Base-by-base conservation (phyloP, 2,888 invertebrate species). In the Automeris io region DNA sequence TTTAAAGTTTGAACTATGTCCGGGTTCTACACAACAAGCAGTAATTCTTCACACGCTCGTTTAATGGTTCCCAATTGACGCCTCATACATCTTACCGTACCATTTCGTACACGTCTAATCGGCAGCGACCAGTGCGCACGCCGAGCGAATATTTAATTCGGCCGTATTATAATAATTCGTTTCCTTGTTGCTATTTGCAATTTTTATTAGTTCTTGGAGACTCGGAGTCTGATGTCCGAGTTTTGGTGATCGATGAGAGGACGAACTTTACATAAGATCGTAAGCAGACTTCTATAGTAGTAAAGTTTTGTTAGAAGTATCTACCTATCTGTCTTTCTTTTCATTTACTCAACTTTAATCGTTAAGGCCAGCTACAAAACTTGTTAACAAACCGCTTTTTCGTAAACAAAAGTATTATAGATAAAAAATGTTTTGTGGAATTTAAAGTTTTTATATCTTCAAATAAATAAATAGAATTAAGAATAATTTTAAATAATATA, bases 161-260 rank as follows among this genome's bases (percentile, higher is more conserved):
- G 47, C 45, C 43, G 47, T 46, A 45, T 55, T 51, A 54, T 48
- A 46, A 53, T 49, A 52, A 32, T 35, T 18, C 29, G 51, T 45
- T 61, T 60, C 57, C 59, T 57, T 46, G 50, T 50, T 38, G 39
- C 16, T 44, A 66, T 77, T 77, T 62, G 74, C 74, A 77, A 73
- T 74, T 70, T 48, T 67, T 70, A 76, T 70, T 48, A 76, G 70
- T 79, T 79, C 78, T 73, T 37, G 73, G 78, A 79, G 78, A 57
- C 76, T 55, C 41, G 34, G 41, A 43, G 76, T 75, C 75, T 76
- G 61, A 51, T 37, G 49, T 43, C 45, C 49, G 45, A 40, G 42
- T 46, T 47, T 45, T 24, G 39, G 49, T 57, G 62, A 58, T 62
- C 55, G 54, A 58, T 56, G 49, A 48, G 46, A 52, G 47, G 50